phyloP scores from a whole-genome alignment of 2,113 vertebrate species.

The Acanthisitta chloris region DNA sequence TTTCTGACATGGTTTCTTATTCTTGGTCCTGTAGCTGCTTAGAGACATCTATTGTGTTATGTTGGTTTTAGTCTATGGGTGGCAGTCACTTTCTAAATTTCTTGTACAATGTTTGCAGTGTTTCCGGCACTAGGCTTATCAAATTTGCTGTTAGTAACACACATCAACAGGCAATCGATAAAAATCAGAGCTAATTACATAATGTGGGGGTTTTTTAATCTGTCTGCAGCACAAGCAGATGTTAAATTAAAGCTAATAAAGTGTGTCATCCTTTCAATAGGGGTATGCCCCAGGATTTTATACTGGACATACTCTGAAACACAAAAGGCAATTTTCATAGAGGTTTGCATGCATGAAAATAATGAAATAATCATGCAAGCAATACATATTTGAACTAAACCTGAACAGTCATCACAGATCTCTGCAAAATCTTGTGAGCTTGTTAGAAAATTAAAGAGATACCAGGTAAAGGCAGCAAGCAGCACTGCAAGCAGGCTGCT shows the following conservation, averaged over 20 bases:
- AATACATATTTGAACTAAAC: background rate
- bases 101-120: background rate
- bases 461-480: background rate
- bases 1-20: background rate
- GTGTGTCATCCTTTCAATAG: background rate
- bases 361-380: background rate
- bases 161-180: slow-evolving; percentile 32
- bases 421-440: background rate
- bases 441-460: background rate
- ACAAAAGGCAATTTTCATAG: background rate
- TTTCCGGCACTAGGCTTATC: background rate
- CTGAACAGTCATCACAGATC: background rate
- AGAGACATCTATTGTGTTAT: background rate
- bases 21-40: background rate
- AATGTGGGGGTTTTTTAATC: background rate
- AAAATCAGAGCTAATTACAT: slow-evolving; percentile 58
- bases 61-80: slow-evolving; percentile 64
- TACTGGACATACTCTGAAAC: background rate
- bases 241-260: slow-evolving; percentile 53
- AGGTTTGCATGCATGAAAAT: background rate
- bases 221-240: slow-evolving; percentile 26
- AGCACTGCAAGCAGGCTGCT: background rate
- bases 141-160: slow-evolving; percentile 26
- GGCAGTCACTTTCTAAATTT: slow-evolving; percentile 68
- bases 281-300: background rate